Evolutionary conservation across 2,113 vertebrate species (phyloP).

Genomic region (Sylvicapra grimmia): DNA sequence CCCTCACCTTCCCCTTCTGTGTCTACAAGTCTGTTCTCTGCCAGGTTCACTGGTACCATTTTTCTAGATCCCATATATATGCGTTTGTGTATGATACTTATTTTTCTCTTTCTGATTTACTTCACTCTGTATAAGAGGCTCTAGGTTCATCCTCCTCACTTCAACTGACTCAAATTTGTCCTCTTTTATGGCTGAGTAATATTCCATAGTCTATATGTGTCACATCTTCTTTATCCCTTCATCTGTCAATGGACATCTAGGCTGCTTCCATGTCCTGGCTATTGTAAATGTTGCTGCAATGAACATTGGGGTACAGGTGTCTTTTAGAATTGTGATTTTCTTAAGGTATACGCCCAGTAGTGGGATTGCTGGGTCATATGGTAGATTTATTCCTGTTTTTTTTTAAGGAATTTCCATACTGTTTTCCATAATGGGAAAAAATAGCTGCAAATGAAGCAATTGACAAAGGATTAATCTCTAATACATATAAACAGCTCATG

Average conservation of each 20-base stretch:
- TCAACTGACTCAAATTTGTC: background rate
- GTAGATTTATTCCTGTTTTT: background rate
- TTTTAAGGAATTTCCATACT: background rate
- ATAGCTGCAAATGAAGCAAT: background rate
- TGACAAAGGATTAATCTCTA: background rate
- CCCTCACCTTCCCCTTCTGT: background rate
- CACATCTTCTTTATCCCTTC: background rate
- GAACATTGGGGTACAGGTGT: background rate
- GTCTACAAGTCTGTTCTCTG: background rate
- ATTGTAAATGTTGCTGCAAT: background rate
- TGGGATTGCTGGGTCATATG: background rate
- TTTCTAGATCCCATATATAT: background rate
- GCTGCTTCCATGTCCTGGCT: background rate
- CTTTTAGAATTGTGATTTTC: background rate
- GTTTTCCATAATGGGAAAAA: background rate
- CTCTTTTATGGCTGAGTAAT: background rate
- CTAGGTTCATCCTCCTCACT: background rate
- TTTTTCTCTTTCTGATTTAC: background rate
- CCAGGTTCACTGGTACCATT: background rate
- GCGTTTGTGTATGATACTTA: background rate
- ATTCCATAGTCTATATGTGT: background rate
- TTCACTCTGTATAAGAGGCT: background rate
- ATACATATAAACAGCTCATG: background rate
- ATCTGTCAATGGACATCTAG: background rate
- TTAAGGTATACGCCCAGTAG: background rate